These are phyloP conservation scores for Rhodophaea formosa DNA, from an alignment of 2,888 invertebrate genomes.

Conservation along the genomic window DNA sequence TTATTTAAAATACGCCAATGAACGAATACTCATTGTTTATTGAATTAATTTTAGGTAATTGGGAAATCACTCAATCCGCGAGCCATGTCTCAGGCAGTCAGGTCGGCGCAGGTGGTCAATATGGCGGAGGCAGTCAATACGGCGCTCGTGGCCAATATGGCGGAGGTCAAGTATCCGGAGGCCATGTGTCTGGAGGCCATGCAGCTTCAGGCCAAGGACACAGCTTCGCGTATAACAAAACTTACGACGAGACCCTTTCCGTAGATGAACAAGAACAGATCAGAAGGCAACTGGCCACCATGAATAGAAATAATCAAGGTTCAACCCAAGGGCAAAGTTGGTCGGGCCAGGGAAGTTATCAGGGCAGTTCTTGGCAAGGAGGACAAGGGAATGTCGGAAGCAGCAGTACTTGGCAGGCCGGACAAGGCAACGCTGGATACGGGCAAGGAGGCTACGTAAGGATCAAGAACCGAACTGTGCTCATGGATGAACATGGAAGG, in stretches of 20 bases:
- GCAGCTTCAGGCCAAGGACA: conserved; percentile 34
- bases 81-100: conserved; percentile 11
- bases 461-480: conserved; percentile 56
- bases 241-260: conserved; percentile 47
- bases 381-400: conserved; percentile 20
- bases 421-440: conserved; percentile 34
- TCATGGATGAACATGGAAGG: conserved; percentile 67
- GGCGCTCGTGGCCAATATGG: conserved; percentile 18
- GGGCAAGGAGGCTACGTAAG: conserved; percentile 47
- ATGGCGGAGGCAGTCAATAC: conserved; percentile 16
- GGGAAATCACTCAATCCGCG: conserved; percentile 28
- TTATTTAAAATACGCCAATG: too few relatives aligned
- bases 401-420: conserved; percentile 16
- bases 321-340: too few relatives aligned
- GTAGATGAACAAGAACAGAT: conserved; percentile 59
- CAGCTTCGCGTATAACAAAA: conserved; percentile 45
- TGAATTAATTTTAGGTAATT: conserved; percentile 21
- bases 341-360: conserved; percentile 23
- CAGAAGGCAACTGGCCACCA: conserved; percentile 46
- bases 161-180: conserved; percentile 31
- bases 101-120: conserved; percentile 6
- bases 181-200: conserved; percentile 31
- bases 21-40: too few relatives aligned
- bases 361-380: conserved; percentile 18
- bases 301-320: conserved; percentile 29